phyloP scores from a whole-genome alignment of 2,797 vertebrate species.

The Pteronotus mesoamericanus region DNA sequence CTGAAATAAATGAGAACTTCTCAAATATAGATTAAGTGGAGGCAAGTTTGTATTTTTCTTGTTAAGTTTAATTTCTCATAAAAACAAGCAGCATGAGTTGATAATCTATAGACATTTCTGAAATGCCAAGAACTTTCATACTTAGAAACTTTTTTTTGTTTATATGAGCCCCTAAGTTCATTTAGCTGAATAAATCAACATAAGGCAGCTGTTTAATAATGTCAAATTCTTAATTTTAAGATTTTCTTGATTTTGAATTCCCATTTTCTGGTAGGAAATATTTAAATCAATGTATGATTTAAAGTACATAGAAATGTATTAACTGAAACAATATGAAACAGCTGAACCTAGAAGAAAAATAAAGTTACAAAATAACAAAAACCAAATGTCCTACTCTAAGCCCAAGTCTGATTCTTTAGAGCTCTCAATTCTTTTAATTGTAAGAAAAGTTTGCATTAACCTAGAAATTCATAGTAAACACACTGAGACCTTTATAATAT shows the following conservation, averaged over 20 bases:
- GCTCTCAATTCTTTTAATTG: not conserved
- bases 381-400: not conserved
- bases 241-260: not conserved
- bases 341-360: not conserved
- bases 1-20: not conserved
- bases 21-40: conserved; percentile 2
- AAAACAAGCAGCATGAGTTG: not conserved
- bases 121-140: not conserved
- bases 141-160: not conserved
- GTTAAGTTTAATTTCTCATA: not conserved
- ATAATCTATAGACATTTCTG: not conserved
- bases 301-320: not conserved
- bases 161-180: not conserved
- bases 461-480: not conserved
- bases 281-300: not conserved
- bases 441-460: not conserved
- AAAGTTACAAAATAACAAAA: not conserved
- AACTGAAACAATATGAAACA: not conserved
- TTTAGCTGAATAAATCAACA: not conserved
- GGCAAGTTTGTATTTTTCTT: not conserved
- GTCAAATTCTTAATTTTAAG: not conserved
- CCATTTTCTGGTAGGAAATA: not conserved
- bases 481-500: not conserved
- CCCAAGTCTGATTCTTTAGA: not conserved
- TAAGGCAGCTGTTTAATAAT: not conserved